phyloP scores from a whole-genome alignment of 2,888 invertebrate species.

The Himalopsyche kuldschensis region DNA sequence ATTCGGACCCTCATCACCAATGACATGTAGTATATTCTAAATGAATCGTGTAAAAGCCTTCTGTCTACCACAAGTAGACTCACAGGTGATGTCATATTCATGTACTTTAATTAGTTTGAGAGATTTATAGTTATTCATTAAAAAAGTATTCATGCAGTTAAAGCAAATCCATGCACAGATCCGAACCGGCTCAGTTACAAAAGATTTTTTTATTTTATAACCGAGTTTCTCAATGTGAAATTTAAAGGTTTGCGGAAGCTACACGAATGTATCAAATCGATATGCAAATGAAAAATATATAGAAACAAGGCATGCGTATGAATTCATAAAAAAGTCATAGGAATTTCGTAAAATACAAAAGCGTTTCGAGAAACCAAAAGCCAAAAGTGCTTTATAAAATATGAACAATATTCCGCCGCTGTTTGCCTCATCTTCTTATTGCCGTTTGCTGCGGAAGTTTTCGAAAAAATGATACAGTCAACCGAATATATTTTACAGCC shows the following conservation, averaged over 20 bases:
- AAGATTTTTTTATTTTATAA: too few relatives aligned
- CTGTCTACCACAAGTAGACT: too few relatives aligned
- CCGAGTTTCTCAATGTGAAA: too few relatives aligned
- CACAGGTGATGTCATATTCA: too few relatives aligned
- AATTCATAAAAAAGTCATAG: neutral
- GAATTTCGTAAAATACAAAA: neutral
- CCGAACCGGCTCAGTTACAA: too few relatives aligned
- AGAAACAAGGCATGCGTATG: neutral
- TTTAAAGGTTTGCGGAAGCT: neutral
- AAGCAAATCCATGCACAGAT: too few relatives aligned
- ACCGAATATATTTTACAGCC: neutral
- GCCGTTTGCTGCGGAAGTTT: conserved; percentile 31
- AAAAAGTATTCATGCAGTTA: too few relatives aligned
- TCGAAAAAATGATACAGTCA: conserved; percentile 29
- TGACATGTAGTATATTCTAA: too few relatives aligned
- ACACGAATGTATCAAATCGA: neutral
- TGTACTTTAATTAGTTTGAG: too few relatives aligned
- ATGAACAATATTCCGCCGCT: conserved; percentile 36
- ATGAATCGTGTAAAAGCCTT: too few relatives aligned
- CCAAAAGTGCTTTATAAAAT: conserved; percentile 39
- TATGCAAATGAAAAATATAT: neutral
- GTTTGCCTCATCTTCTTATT: conserved; percentile 38
- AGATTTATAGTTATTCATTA: too few relatives aligned
- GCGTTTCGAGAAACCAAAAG: conserved; percentile 33
- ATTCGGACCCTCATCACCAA: too few relatives aligned